A percentile compares a stretch with the other conserved stretches of the same genome.
phyloP scores from a whole-genome alignment of 2,113 vertebrate genomes.

The Notechis scutatus region DNA sequence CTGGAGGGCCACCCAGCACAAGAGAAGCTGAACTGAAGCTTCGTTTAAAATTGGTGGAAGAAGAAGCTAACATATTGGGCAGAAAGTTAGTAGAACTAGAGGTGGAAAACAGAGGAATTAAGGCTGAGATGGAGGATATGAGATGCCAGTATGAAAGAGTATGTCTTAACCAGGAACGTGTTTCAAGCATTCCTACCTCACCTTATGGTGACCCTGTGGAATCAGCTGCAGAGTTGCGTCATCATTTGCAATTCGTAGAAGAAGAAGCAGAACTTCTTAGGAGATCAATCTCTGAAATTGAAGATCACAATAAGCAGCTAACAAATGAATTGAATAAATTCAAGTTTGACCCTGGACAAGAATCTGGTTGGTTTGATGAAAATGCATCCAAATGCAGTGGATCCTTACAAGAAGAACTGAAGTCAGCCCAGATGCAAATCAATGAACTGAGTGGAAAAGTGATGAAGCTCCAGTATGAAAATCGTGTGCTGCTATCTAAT shows the following conservation, averaged over 20 bases:
- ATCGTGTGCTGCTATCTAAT: constrained; percentile 89
- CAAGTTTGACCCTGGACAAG: constrained; percentile 82
- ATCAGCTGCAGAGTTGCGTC: constrained; percentile 84
- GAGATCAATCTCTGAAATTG: constrained; percentile 91
- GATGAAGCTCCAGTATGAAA: constrained; percentile 96
- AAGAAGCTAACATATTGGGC: constrained; percentile 95
- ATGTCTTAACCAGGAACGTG: constrained; percentile 82
- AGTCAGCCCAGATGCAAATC: constrained; percentile 85
- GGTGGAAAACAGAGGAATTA: constrained; percentile 94
- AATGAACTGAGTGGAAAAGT: constrained; percentile 91
- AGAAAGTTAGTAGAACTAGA: constrained; percentile 97
- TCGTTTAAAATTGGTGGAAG: constrained; percentile 92
- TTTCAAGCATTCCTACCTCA: constrained; percentile 88
- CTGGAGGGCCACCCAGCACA: constrained; percentile 89
- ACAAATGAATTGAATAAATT: constrained; percentile 91
- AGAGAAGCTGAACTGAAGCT: constrained; percentile 93
- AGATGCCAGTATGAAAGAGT: constrained; percentile 89
- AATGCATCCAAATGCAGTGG: constrained; percentile 25
- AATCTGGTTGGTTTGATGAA: constrained; percentile 65
- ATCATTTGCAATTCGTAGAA: constrained; percentile 95
- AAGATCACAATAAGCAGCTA: constrained; percentile 93
- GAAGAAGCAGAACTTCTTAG: constrained; percentile 94
- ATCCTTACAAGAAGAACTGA: constrained; percentile 88
- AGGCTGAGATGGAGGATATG: constrained; percentile 93
- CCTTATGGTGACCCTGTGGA: constrained; percentile 86